These are phyloP conservation scores for Trichonephila clavata DNA, from an alignment of 1,140 invertebrate species.

Conservation along the genomic window DNA sequence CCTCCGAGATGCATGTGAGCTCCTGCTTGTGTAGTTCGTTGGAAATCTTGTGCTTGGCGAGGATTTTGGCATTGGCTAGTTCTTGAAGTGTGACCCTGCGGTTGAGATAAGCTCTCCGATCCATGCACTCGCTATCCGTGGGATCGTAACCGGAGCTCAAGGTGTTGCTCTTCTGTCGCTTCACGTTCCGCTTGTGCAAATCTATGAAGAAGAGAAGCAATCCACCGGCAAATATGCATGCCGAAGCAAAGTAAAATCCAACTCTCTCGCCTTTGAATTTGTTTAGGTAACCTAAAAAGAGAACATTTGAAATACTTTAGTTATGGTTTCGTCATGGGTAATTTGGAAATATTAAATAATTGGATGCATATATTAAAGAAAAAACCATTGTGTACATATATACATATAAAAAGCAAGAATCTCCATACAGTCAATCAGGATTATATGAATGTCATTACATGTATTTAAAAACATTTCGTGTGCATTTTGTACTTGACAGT, in stretches of 20 bases:
- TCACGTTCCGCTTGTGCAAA: constrained; percentile 86
- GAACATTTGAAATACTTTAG: not conserved
- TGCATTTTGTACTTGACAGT: too few species aligned
- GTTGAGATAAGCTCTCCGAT: constrained; percentile 15
- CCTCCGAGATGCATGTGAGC: constrained; percentile 91
- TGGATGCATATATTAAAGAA: too few species aligned
- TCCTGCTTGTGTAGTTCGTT: constrained; percentile 84
- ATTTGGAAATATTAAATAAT: too few species aligned
- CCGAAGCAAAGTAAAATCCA: constrained; percentile 91
- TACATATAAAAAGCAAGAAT: too few species aligned
- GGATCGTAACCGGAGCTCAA: constrained; percentile 77
- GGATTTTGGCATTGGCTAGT: constrained; percentile 23
- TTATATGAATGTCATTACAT: too few species aligned
- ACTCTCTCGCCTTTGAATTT: constrained; percentile 86
- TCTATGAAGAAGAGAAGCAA: constrained; percentile 90
- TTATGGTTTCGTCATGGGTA: too few species aligned
- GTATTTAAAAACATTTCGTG: too few species aligned
- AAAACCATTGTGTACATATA: too few species aligned
- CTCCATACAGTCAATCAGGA: too few species aligned
- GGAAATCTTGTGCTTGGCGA: constrained; percentile 81
- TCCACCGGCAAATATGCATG: constrained; percentile 88
- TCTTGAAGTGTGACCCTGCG: constrained; percentile 62
- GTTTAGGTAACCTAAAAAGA: constrained; percentile 87
- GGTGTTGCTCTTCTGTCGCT: constrained; percentile 77
- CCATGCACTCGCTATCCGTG: constrained; percentile 28